Conservation (phyloP, 2,888 invertebrate species). For the Harmothoe impar region DNA sequence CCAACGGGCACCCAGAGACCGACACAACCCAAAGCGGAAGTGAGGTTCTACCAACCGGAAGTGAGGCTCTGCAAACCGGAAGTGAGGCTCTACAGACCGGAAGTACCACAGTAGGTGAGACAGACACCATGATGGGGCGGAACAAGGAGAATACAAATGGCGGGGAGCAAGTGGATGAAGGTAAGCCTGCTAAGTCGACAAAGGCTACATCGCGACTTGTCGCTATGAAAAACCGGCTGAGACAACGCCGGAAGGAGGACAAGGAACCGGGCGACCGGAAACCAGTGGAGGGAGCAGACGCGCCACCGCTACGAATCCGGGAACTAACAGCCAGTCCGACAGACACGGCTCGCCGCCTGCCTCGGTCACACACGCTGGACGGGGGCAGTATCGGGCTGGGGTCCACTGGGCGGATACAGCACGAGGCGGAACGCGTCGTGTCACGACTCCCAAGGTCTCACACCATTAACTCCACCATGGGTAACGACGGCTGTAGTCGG, state of each 20-base stretch:
- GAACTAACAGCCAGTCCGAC: constrained; percentile 33
- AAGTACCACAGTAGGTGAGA: neutral
- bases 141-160: neutral
- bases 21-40: neutral
- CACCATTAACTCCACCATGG: constrained; percentile 39
- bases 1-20: neutral
- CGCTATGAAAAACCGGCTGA: constrained; percentile 61
- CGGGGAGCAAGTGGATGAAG: too few relatives aligned
- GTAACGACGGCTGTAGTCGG: neutral
- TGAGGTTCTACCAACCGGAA: neutral
- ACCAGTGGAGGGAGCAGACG: neutral
- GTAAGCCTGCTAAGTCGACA: neutral
- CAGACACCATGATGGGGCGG: neutral
- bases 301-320: neutral
- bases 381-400: constrained; percentile 20
- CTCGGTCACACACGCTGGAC: constrained; percentile 45
- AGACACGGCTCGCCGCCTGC: neutral
- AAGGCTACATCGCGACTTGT: constrained; percentile 58
- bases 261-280: constrained; percentile 10
- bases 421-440: constrained; percentile 31
- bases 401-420: neutral
- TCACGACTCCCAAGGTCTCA: neutral
- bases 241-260: constrained; percentile 41
- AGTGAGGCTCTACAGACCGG: neutral
- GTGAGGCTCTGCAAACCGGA: neutral